Base-by-base conservation (phyloP, 1,140 invertebrate species). In the Carcinoscorpius rotundicauda region DNA sequence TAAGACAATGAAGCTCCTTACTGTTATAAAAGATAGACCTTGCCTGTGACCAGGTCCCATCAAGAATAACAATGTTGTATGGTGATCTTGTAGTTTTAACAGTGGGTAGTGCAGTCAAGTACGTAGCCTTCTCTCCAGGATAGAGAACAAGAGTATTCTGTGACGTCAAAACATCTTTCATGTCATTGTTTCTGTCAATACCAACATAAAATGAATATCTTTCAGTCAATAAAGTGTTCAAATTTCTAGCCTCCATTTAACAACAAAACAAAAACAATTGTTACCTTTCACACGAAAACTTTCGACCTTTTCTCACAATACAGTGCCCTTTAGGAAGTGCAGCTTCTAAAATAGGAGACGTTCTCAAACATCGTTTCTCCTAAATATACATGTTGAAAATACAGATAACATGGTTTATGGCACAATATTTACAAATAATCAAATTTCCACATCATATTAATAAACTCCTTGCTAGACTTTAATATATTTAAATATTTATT, bases 1-100 rank as follows among this genome's bases (percentile, higher is more conserved):
- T 75, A 6, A 77, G 69, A 51, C 70, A 64, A n/a, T 75, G 72
- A n/a, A 82, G 67, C 56, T 74, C 66, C 5, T 71, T 62, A 65
- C 77, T 81, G 52, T 74, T 76, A 61, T 76, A 71, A 71, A 78
- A 81, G 52, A 82, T 77, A 4, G 76, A 75, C 59, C 91, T 93
- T 8, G 93, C 91, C 80, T 97, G 92, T 11, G 88, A 85, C 92
- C 92, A 97, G 52, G 92, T 97, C 51, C 92, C 92, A 83, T 97
- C 92, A 68, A 97, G 83, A 61, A 97, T 76, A 57, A 97, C 79
- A 55, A 96, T 78, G 77, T 91, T 94, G 72, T 89, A 92, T 8
- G 78, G 71, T 58, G 74, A 59, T 72, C 75, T 76, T 68, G 50
- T 64, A 48, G 66, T 59, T n/a, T 65, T 58, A 4, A 71, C 67